These are phyloP conservation scores for Poecile atricapillus DNA, from an alignment of 2,113 vertebrate genomes.

Conservation along the genomic window DNA sequence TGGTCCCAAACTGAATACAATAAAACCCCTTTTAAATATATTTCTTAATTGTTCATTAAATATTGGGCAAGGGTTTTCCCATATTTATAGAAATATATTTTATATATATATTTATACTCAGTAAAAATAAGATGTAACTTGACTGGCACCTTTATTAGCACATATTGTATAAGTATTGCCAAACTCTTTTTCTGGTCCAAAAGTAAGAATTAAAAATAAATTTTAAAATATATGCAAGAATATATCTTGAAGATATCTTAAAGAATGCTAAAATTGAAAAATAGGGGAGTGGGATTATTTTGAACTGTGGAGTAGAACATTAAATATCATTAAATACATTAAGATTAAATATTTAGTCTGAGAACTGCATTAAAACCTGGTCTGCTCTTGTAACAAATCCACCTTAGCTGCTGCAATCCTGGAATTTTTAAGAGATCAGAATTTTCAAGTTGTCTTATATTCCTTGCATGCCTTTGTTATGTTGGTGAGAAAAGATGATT, in stretches of 20 bases:
- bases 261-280: background rate
- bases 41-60: background rate
- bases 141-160: background rate
- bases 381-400: background rate
- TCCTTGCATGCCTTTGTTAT: background rate
- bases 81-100: too few relatives aligned
- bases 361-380: background rate
- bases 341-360: too few relatives aligned
- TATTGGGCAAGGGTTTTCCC: background rate
- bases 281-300: background rate
- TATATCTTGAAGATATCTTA: background rate
- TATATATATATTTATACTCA: background rate
- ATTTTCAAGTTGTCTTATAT: background rate
- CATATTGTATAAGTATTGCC: background rate
- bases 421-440: background rate
- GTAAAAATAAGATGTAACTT: background rate
- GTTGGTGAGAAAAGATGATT: background rate
- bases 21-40: background rate
- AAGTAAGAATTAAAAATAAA: background rate
- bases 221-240: background rate
- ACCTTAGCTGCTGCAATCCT: background rate
- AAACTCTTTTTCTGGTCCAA: background rate
- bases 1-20: background rate
- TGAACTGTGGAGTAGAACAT: background rate
- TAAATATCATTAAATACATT: too few relatives aligned